Evolutionary conservation across 2,797 vertebrate genomes (phyloP).

Genomic region (Antennarius maculatus): DNA sequence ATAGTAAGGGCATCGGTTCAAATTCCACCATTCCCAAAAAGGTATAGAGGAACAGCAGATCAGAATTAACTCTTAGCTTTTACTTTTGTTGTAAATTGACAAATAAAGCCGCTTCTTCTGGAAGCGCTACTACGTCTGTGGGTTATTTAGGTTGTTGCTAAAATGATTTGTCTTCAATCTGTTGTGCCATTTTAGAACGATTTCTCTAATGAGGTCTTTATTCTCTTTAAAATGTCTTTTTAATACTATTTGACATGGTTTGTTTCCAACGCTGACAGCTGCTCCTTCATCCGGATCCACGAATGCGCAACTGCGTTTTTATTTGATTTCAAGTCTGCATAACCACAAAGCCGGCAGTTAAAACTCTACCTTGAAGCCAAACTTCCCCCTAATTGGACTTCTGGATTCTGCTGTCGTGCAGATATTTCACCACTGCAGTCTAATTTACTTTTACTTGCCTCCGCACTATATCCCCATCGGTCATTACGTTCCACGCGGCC

Average conservation of each 20-base stretch:
- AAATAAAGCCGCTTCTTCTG: too few species aligned
- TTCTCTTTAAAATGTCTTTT: neutral
- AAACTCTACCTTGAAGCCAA: conserved; percentile 22
- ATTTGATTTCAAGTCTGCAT: too few species aligned
- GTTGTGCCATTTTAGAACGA: neutral
- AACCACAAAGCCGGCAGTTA: conserved; percentile 21
- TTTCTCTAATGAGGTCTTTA: neutral
- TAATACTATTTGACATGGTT: neutral
- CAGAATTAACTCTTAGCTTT: too few species aligned
- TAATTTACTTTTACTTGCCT: conserved; percentile 44
- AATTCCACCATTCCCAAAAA: too few species aligned
- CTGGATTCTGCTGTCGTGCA: conserved; percentile 28
- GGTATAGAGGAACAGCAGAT: too few species aligned
- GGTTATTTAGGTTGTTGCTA: neutral
- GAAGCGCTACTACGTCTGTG: too few species aligned
- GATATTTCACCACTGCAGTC: conserved; percentile 25
- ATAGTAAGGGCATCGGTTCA: too few species aligned
- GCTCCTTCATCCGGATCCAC: neutral
- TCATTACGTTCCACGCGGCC: conserved; percentile 12
- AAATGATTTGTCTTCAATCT: too few species aligned
- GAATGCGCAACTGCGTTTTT: neutral
- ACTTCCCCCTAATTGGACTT: conserved; percentile 12
- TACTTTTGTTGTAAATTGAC: too few species aligned
- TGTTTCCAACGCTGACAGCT: conserved; percentile 1
- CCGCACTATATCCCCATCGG: conserved; percentile 13